Percentiles rank a stretch among this genome's conserved stretches.
Evolutionary conservation across 2,797 vertebrate genomes (phyloP).

Genomic region (Poecilia wingei): DNA sequence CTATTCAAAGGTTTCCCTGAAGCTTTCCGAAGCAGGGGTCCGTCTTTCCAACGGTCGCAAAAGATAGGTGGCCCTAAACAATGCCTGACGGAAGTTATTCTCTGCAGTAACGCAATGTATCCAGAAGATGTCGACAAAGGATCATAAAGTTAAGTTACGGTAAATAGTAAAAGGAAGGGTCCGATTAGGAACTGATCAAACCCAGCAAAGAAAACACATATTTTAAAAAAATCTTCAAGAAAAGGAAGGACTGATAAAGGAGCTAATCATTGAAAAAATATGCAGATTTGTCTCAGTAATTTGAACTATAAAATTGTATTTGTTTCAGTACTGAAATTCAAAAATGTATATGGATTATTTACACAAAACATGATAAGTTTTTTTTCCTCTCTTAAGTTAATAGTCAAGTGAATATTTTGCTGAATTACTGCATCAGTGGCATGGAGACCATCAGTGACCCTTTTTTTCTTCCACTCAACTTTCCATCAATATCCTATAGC

Average conservation of each 20-base stretch:
- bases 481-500: no score
- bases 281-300: background rate
- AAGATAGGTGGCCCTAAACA: background rate
- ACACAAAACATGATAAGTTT: background rate
- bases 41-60: slow-evolving; percentile 19
- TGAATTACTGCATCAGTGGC: background rate
- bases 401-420: background rate
- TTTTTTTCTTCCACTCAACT: no score
- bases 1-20: background rate
- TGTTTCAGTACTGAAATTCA: background rate
- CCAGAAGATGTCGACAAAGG: slow-evolving; percentile 51
- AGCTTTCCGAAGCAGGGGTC: slow-evolving; percentile 49
- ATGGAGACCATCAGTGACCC: background rate
- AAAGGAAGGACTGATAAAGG: background rate
- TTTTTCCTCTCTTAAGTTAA: background rate
- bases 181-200: no score
- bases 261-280: background rate
- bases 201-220: background rate
- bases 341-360: background rate
- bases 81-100: slow-evolving; percentile 56
- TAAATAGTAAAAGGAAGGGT: background rate
- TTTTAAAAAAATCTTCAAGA: background rate
- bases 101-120: background rate
- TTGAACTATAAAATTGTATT: background rate
- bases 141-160: background rate